Percentiles rank a stretch among this genome's conserved stretches.
Evolutionary conservation across 2,888 invertebrate genomes (phyloP).

Genomic region (Amphimallon solstitiale): DNA sequence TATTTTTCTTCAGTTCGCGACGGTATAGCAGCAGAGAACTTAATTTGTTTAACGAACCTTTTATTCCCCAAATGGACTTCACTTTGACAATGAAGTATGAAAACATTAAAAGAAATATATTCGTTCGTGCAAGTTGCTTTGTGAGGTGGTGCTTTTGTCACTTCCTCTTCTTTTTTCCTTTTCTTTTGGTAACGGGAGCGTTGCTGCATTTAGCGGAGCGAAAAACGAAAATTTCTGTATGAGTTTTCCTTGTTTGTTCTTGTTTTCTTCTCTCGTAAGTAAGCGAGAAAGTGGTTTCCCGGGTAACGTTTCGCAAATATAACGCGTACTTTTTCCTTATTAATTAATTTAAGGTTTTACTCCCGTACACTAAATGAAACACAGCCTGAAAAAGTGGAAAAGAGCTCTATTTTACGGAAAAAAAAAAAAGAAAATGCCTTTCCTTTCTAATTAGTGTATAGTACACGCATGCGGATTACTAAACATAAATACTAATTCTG

Average conservation of each 20-base stretch:
- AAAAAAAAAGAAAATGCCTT: too few relatives aligned
- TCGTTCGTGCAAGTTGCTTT: constrained; percentile 4
- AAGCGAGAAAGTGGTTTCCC: too few relatives aligned
- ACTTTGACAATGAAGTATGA: constrained; percentile 24
- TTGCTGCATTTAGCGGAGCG: background rate
- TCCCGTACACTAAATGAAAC: background rate
- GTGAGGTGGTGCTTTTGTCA: constrained; percentile 12
- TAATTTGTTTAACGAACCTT: constrained; percentile 23
- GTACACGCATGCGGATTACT: too few relatives aligned
- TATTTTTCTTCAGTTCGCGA: background rate
- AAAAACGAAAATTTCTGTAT: constrained; percentile 6
- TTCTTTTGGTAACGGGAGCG: background rate
- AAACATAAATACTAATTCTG: too few relatives aligned
- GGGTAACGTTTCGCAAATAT: too few relatives aligned
- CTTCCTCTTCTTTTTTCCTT: background rate
- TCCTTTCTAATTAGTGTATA: too few relatives aligned
- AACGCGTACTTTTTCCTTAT: background rate
- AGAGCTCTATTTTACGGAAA: background rate
- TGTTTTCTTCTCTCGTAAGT: too few relatives aligned
- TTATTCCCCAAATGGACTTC: background rate
- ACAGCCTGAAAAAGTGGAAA: too few relatives aligned
- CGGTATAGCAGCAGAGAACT: background rate
- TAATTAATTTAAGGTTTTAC: constrained; percentile 7
- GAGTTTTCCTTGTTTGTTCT: background rate
- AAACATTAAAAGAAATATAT: constrained; percentile 22